These are phyloP conservation scores for Acanthis flammea DNA, from an alignment of 2,797 vertebrate species.

Conservation along the genomic window DNA sequence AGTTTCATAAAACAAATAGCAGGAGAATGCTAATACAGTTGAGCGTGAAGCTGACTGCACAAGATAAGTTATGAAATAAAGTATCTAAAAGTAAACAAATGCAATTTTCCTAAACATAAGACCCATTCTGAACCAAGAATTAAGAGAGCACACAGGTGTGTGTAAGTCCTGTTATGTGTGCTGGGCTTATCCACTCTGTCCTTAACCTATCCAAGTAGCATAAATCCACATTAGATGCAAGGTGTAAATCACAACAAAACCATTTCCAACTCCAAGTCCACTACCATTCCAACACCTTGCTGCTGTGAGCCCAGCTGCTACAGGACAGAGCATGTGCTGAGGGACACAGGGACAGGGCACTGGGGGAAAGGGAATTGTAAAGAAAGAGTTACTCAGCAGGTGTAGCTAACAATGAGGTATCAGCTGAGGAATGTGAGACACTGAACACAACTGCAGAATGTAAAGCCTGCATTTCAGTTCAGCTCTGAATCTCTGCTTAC, in stretches of 20 bases:
- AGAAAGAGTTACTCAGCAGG: neutral
- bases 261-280: neutral
- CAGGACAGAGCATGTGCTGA: neutral
- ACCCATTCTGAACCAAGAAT: neutral
- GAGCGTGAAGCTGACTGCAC: neutral
- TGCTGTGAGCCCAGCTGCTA: neutral
- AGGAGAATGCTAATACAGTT: neutral
- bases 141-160: neutral
- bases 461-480: neutral
- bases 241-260: neutral
- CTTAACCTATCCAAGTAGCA: neutral
- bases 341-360: neutral
- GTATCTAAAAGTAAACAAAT: neutral
- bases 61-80: neutral
- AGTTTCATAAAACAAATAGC: neutral
- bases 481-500: neutral
- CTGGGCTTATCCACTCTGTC: neutral
- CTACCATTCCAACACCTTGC: neutral
- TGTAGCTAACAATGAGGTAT: neutral
- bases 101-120: neutral
- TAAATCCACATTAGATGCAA: neutral
- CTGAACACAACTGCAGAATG: rapidly evolving
- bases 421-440: neutral
- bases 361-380: neutral
- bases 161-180: neutral